Percentiles rank a stretch among this genome's conserved stretches.
Conservation (phyloP, 2,113 vertebrate genomes). For the Asarcornis scutulata region DNA sequence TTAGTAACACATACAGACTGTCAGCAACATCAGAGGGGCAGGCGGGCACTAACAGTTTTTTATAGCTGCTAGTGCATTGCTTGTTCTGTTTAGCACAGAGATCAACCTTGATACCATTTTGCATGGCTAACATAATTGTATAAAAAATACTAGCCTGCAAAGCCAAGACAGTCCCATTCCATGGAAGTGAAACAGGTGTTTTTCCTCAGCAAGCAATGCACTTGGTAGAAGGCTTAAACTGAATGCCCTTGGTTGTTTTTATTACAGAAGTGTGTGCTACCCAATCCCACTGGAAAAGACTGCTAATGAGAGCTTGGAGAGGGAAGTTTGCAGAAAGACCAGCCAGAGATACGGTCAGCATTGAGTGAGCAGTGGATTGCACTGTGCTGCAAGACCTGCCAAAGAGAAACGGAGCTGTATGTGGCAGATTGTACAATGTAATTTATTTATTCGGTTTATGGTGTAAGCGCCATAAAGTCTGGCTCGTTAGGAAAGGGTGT, state of each 20-base stretch:
- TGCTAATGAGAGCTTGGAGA: not conserved
- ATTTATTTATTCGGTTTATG: not conserved
- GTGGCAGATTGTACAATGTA: not conserved
- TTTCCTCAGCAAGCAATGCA: not conserved
- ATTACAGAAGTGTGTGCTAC: not conserved
- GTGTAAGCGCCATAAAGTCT: fast-evolving
- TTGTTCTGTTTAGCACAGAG: not conserved
- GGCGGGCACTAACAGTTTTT: not conserved
- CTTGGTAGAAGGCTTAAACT: not conserved
- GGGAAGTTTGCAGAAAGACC: not conserved
- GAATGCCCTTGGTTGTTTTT: not conserved
- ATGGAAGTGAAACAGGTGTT: not conserved
- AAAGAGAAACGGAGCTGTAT: not conserved
- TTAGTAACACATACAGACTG: not conserved
- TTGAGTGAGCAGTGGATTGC: fast-evolving
- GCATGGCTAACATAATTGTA: fast-evolving
- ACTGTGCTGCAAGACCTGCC: not conserved
- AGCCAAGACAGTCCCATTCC: not conserved
- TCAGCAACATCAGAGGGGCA: not conserved
- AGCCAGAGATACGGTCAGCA: not conserved
- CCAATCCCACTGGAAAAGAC: not conserved
- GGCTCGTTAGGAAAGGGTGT: not conserved
- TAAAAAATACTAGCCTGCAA: not conserved
- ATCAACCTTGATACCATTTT: not conserved
- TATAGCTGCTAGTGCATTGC: fast-evolving